A percentile compares a stretch with the other conserved stretches of the same genome.
Evolutionary conservation across 2,113 vertebrate genomes (phyloP).

Genomic region (Macrotus californicus): DNA sequence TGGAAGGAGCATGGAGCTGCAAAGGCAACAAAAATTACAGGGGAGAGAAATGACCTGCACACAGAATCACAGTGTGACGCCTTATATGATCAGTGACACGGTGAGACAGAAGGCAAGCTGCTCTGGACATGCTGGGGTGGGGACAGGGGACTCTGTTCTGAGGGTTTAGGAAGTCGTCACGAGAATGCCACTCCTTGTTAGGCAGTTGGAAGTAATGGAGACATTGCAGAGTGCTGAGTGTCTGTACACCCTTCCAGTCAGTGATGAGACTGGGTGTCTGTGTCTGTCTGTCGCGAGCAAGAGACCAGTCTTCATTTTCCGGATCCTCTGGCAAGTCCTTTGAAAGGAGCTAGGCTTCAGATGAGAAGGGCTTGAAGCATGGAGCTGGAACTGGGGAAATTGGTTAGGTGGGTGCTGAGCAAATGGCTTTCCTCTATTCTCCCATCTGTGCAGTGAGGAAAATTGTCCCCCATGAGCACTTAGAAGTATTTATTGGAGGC

Average conservation of each 20-base stretch:
- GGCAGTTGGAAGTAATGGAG: neutral
- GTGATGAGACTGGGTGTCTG: neutral
- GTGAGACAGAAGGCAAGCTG: neutral
- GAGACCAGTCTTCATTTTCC: neutral
- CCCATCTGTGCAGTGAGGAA: neutral
- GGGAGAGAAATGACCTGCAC: neutral
- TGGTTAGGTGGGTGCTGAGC: neutral
- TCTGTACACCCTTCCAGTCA: neutral
- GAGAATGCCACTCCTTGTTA: too few relatives aligned
- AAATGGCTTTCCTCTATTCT: neutral
- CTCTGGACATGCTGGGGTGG: accelerated
- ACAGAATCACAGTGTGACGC: accelerated
- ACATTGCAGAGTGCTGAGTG: neutral
- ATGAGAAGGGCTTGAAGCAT: neutral
- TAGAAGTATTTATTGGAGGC: neutral
- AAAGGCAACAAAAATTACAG: neutral
- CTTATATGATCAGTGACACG: accelerated
- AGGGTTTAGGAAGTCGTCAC: accelerated
- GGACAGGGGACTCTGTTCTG: neutral
- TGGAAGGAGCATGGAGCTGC: neutral
- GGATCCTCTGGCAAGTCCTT: neutral
- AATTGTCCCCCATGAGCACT: neutral
- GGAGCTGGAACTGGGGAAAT: neutral
- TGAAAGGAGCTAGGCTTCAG: neutral
- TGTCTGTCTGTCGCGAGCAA: neutral